A percentile compares a stretch with the other conserved stretches of the same genome.
Evolutionary conservation across 2,888 invertebrate species (phyloP).

Genomic region (Vanessa cardui): DNA sequence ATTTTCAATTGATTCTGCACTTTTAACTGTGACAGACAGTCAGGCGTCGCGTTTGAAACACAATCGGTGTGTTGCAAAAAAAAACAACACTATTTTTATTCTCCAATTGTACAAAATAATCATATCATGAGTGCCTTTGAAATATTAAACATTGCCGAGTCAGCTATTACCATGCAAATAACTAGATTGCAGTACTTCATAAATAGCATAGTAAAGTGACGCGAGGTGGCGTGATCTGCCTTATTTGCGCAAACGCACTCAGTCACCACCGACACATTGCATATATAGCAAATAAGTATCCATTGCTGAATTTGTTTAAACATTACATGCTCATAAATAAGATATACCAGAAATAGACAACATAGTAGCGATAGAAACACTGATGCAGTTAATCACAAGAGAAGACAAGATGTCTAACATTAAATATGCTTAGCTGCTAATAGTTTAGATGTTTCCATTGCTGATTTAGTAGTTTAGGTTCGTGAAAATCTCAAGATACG

Average conservation of each 20-base stretch:
- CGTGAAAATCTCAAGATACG: not conserved
- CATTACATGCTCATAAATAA: not conserved
- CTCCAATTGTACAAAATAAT: conserved; percentile 4
- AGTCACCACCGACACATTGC: conserved; percentile 13
- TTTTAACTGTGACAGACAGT: conserved; percentile 12
- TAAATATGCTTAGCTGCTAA: conserved; percentile 5
- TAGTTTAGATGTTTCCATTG: not conserved
- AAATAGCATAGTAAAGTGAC: conserved; percentile 26
- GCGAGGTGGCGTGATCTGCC: conserved; percentile 33
- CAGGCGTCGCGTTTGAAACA: conserved; percentile 22
- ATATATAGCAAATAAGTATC: not conserved
- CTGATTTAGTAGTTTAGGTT: not conserved
- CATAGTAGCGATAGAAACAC: not conserved
- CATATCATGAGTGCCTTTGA: conserved; percentile 14
- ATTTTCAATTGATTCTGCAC: not conserved
- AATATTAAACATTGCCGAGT: conserved; percentile 13
- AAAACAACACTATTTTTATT: not conserved
- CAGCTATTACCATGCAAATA: conserved; percentile 18
- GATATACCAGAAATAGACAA: conserved; percentile 13
- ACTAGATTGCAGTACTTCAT: conserved; percentile 21
- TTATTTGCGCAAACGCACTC: conserved; percentile 17
- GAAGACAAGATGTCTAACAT: conserved; percentile 7
- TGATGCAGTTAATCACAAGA: conserved; percentile 19
- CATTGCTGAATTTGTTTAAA: conserved; percentile 14
- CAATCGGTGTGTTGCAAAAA: conserved; percentile 1